Conservation (phyloP, 2,797 vertebrate species). For the Malacoctenus gilli region DNA sequence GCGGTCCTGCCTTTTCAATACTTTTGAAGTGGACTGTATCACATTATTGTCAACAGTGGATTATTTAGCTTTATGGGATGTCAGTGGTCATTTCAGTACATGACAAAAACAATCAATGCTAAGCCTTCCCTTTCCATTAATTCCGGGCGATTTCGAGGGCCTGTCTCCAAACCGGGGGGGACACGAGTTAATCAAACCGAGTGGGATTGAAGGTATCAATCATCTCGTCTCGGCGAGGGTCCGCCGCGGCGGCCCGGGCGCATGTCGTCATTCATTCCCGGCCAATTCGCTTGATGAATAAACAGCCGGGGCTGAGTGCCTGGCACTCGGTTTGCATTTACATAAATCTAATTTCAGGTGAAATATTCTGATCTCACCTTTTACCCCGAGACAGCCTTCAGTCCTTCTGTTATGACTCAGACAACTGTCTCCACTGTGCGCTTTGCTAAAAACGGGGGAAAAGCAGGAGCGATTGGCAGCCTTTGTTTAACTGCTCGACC, state of each 20-base stretch:
- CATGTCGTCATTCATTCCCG: constrained; percentile 71
- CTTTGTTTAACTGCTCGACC: constrained; percentile 39
- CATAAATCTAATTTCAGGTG: constrained; percentile 76
- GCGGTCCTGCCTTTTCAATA: too few species aligned
- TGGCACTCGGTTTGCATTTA: constrained; percentile 69
- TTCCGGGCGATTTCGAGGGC: constrained; percentile 34
- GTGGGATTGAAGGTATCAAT: constrained; percentile 73
- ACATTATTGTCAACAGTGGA: constrained; percentile 27
- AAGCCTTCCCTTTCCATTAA: constrained; percentile 27
- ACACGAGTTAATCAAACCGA: constrained; percentile 74
- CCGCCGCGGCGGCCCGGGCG: constrained; percentile 42
- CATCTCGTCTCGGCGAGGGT: constrained; percentile 59
- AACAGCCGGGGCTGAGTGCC: constrained; percentile 63
- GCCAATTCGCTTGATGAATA: constrained; percentile 75
- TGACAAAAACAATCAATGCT: constrained; percentile 41
- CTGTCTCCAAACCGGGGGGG: constrained; percentile 38
- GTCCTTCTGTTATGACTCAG: constrained; percentile 45
- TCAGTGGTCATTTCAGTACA: constrained; percentile 19
- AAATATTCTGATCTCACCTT: constrained; percentile 73
- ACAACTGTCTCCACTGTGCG: constrained; percentile 14
- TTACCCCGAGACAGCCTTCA: constrained; percentile 46
- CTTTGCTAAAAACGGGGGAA: constrained; percentile 9
- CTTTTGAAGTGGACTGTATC: constrained; percentile 10
- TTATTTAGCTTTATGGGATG: constrained; percentile 27
- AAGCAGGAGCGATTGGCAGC: constrained; percentile 10